Evolutionary conservation across 2,888 invertebrate species (phyloP).

Genomic region (Lochmaea crataegi): DNA sequence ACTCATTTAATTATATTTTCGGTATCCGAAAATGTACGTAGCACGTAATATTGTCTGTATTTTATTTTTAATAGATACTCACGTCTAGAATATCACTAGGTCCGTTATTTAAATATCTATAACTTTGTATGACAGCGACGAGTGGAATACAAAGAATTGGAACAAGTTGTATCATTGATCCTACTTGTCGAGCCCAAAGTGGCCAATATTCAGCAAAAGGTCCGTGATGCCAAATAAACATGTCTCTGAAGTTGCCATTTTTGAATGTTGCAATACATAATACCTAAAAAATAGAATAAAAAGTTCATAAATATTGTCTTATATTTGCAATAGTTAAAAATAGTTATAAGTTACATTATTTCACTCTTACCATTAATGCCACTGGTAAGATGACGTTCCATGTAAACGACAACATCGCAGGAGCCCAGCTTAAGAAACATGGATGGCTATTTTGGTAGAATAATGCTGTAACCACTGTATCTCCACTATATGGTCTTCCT

Average conservation of each 20-base stretch:
- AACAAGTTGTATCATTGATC: conserved; percentile 80
- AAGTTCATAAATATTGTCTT: neutral
- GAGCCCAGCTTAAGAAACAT: conserved; percentile 70
- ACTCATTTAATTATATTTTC: too few species aligned
- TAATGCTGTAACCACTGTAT: conserved; percentile 74
- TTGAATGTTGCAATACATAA: conserved; percentile 79
- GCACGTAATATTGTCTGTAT: too few species aligned
- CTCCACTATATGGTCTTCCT: conserved; percentile 87
- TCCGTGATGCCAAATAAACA: conserved; percentile 74
- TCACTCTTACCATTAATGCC: conserved; percentile 75
- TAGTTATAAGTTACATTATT: neutral
- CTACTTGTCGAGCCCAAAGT: conserved; percentile 82
- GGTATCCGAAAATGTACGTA: too few species aligned
- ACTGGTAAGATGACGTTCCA: conserved; percentile 92
- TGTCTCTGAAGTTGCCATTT: conserved; percentile 74
- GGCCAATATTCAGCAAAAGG: conserved; percentile 79
- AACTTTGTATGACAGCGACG: conserved; percentile 78
- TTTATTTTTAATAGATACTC: conserved; percentile 59
- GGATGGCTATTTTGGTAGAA: conserved; percentile 67
- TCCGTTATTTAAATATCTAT: conserved; percentile 82
- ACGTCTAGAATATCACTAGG: conserved; percentile 91
- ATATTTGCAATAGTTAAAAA: neutral
- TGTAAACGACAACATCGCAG: conserved; percentile 81
- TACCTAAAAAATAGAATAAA: conserved; percentile 64
- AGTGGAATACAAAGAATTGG: conserved; percentile 80